Percentiles rank a stretch among this genome's conserved stretches.
Evolutionary conservation across 2,888 invertebrate genomes (phyloP).

Genomic region (Prosapia bicincta): DNA sequence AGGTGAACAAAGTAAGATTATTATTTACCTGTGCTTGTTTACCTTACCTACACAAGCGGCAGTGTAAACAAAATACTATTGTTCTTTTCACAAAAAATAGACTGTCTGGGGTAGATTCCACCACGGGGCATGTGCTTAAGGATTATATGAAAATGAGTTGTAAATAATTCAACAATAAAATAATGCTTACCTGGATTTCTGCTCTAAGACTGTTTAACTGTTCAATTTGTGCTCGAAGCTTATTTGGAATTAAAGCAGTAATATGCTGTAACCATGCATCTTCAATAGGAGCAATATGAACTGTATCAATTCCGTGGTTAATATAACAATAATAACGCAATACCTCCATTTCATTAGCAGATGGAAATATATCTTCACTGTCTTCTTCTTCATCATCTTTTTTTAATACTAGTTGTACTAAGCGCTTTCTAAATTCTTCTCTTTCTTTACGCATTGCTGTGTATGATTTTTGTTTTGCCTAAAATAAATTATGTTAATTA

Average conservation of each 20-base stretch:
- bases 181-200: slow-evolving; percentile 35
- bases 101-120: no score
- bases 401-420: slow-evolving; percentile 69
- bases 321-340: slow-evolving; percentile 87
- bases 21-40: no score
- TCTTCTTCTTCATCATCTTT: slow-evolving; percentile 44
- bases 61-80: no score
- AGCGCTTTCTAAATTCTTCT: slow-evolving; percentile 75
- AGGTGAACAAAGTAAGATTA: no score
- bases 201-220: slow-evolving; percentile 30
- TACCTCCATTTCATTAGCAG: slow-evolving; percentile 63
- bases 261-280: slow-evolving; percentile 67
- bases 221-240: slow-evolving; percentile 50
- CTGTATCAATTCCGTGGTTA: slow-evolving; percentile 85
- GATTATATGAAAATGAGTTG: no score
- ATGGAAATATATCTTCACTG: slow-evolving; percentile 52
- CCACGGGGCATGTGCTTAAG: no score
- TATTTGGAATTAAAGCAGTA: slow-evolving; percentile 59
- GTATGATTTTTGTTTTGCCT: slow-evolving; percentile 52
- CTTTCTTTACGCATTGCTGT: slow-evolving; percentile 67
- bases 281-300: slow-evolving; percentile 82
- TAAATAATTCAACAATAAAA: no score
- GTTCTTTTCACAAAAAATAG: no score
- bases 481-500: neutral
- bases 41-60: no score